These are phyloP conservation scores for Phortica magna DNA, from an alignment of 2,888 invertebrate genomes.

Conservation along the genomic window DNA sequence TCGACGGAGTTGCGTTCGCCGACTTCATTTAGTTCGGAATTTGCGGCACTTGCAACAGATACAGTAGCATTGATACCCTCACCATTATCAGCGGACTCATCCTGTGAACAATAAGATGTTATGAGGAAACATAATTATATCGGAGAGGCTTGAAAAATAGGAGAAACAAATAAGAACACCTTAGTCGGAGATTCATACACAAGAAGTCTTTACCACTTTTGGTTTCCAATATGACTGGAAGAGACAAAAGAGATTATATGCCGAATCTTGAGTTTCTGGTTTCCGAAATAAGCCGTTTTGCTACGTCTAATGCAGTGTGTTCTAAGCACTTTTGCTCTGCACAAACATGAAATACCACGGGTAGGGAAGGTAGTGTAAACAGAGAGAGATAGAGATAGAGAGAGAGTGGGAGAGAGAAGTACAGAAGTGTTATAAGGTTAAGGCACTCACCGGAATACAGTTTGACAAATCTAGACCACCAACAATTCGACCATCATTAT, in stretches of 20 bases:
- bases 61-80: constrained; percentile 53
- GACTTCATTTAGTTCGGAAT: constrained; percentile 27
- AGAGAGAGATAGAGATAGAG: constrained; percentile 2
- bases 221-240: too few species aligned
- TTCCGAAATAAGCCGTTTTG: too few species aligned
- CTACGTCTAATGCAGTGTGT: too few species aligned
- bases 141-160: neutral
- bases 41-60: constrained; percentile 5
- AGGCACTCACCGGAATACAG: constrained; percentile 86
- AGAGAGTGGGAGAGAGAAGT: too few species aligned
- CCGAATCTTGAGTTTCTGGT: too few species aligned
- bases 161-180: neutral
- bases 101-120: constrained; percentile 43
- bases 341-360: neutral
- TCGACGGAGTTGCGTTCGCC: constrained; percentile 46
- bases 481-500: constrained; percentile 96
- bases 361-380: neutral
- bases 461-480: constrained; percentile 85
- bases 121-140: too few species aligned
- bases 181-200: too few species aligned
- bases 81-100: constrained; percentile 65
- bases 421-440: neutral
- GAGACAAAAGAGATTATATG: too few species aligned
- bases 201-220: too few species aligned
- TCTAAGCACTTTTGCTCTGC: neutral